Evolutionary conservation across 2,888 invertebrate genomes (phyloP).

Genomic region (Phania funesta): DNA sequence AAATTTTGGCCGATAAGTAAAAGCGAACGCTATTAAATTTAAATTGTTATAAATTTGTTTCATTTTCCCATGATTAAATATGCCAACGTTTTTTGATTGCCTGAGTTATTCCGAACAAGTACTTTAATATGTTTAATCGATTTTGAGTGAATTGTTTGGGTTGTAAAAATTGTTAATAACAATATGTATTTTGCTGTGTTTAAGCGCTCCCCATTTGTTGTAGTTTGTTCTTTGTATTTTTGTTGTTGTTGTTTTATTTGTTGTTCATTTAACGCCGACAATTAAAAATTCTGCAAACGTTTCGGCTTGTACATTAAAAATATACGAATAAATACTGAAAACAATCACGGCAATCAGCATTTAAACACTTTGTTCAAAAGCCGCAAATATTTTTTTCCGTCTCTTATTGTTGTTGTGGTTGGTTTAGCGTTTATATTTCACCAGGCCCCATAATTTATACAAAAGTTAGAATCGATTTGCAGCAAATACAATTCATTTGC

Average conservation of each 20-base stretch:
- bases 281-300: conserved; percentile 74
- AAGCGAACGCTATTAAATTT: conserved; percentile 12
- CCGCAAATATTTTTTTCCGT: conserved; percentile 51
- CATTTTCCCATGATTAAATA: conserved; percentile 63
- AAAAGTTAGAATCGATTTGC: conserved; percentile 58
- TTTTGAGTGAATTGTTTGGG: conserved; percentile 48
- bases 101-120: neutral
- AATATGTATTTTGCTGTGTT: conserved; percentile 26
- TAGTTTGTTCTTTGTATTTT: neutral
- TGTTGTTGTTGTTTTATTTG: conserved; percentile 11
- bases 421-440: conserved; percentile 32
- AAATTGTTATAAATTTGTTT: neutral
- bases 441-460: conserved; percentile 59
- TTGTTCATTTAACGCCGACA: conserved; percentile 51
- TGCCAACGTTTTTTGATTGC: neutral
- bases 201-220: conserved; percentile 49
- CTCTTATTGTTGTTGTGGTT: neutral
- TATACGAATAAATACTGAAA: conserved; percentile 67
- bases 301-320: conserved; percentile 76
- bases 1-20: neutral
- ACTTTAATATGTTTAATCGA: conserved; percentile 52
- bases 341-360: conserved; percentile 65
- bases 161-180: conserved; percentile 40
- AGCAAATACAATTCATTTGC: neutral
- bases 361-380: conserved; percentile 62